Percentiles rank a stretch among this genome's conserved stretches.
These are phyloP conservation scores for Himalopsyche phryganea DNA, from an alignment of 1,140 invertebrate species.

Conservation along the genomic window DNA sequence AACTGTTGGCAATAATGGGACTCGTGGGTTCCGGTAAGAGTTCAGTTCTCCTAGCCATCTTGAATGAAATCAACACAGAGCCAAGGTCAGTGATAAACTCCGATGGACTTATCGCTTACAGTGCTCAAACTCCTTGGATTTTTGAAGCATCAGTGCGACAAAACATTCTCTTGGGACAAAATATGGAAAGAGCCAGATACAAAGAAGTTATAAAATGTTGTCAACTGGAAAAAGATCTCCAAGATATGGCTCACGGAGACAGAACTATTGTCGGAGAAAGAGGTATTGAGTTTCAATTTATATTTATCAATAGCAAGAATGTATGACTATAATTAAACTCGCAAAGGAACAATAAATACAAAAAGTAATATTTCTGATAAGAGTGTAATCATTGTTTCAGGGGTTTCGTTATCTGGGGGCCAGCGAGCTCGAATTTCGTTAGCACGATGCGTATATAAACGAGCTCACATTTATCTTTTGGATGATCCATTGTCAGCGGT, in stretches of 20 bases:
- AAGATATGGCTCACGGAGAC: slow-evolving; percentile 64
- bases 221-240: slow-evolving; percentile 68
- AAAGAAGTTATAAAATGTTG: slow-evolving; percentile 60
- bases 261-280: slow-evolving; percentile 62
- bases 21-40: slow-evolving; percentile 76
- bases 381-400: slow-evolving; percentile 24
- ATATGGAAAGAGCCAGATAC: slow-evolving; percentile 57
- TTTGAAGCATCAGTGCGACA: slow-evolving; percentile 60
- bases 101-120: slow-evolving; percentile 56
- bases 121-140: slow-evolving; percentile 70
- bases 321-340: too few species aligned
- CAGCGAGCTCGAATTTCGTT: slow-evolving; percentile 62
- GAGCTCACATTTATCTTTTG: slow-evolving; percentile 60
- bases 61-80: slow-evolving; percentile 57
- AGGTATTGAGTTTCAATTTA: slow-evolving; percentile 38
- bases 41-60: slow-evolving; percentile 70
- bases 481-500: slow-evolving; percentile 62
- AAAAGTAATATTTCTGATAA: background rate
- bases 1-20: slow-evolving; percentile 71
- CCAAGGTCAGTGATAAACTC: background rate
- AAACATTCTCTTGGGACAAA: slow-evolving; percentile 79
- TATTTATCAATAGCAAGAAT: too few species aligned
- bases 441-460: slow-evolving; percentile 64
- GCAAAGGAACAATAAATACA: too few species aligned
- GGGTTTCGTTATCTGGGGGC: slow-evolving; percentile 56